These are phyloP conservation scores for Lasioglossum vierecki DNA, from an alignment of 2,888 invertebrate genomes.

Conservation along the genomic window DNA sequence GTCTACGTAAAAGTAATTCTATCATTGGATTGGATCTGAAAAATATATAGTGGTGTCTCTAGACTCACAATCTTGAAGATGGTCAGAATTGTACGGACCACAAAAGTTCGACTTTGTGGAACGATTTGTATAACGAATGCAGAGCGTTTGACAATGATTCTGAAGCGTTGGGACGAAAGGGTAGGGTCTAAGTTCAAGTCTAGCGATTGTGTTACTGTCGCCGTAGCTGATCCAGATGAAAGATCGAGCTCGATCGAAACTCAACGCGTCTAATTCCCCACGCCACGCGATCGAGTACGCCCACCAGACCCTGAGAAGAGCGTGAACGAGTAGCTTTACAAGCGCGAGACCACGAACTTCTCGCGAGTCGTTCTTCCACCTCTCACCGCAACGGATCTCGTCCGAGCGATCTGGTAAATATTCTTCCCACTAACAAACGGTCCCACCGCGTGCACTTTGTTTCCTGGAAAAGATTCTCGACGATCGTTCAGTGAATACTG, in stretches of 20 bases:
- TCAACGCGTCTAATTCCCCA: conserved; percentile 47
- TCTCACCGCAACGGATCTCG: conserved; percentile 72
- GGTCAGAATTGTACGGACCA: not conserved
- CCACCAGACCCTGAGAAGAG: conserved; percentile 64
- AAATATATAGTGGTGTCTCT: not conserved
- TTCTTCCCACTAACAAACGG: conserved; percentile 34
- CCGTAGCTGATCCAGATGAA: conserved; percentile 31
- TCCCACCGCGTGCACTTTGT: conserved; percentile 3
- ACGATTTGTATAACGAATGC: not conserved
- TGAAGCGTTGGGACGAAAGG: not conserved
- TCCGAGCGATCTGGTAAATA: conserved; percentile 71
- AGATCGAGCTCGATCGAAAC: conserved; percentile 28
- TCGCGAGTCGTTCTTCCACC: conserved; percentile 73
- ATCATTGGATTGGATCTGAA: not conserved
- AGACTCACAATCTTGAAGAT: not conserved
- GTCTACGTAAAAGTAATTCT: not conserved
- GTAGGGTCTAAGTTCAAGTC: not conserved
- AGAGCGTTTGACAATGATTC: not conserved
- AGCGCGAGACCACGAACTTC: conserved; percentile 58
- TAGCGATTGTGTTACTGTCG: not conserved
- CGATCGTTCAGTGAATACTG: conserved; percentile 9
- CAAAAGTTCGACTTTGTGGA: not conserved
- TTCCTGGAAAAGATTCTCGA: not conserved
- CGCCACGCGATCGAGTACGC: conserved; percentile 57
- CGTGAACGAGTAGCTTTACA: conserved; percentile 64